Percentiles rank a stretch among this genome's conserved stretches.
phyloP scores from a whole-genome alignment of 1,140 invertebrate genomes.

The Lordiphosa stackelbergi region DNA sequence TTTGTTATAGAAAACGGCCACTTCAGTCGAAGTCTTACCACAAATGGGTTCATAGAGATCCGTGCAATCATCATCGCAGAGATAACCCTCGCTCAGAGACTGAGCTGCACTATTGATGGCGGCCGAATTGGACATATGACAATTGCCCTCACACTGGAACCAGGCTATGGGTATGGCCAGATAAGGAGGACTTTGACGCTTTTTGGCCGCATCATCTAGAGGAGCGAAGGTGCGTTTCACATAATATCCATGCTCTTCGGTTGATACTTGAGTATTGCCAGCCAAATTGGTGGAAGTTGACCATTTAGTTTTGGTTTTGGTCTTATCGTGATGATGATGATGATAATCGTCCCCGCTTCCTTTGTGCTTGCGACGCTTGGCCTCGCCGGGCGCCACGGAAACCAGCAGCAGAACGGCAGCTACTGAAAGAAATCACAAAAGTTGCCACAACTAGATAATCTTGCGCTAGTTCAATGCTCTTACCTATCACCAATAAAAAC shows the following conservation, averaged over 20 bases:
- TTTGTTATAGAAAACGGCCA: constrained; percentile 70
- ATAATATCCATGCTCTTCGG: constrained; percentile 72
- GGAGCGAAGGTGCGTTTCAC: constrained; percentile 68
- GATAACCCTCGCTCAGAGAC: constrained; percentile 56
- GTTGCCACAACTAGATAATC: background rate
- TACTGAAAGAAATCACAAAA: constrained; percentile 6
- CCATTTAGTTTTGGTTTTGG: constrained; percentile 74
- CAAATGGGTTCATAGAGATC: constrained; percentile 69
- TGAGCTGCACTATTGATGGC: constrained; percentile 52
- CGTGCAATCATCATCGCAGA: constrained; percentile 69
- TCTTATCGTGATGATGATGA: constrained; percentile 27
- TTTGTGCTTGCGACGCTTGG: constrained; percentile 59
- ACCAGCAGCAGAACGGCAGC: constrained; percentile 47
- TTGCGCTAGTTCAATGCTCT: constrained; percentile 8
- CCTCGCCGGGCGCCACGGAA: constrained; percentile 30
- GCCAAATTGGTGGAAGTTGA: constrained; percentile 58
- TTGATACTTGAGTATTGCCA: constrained; percentile 51
- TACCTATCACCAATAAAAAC: constrained; percentile 40
- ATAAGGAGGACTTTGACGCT: constrained; percentile 53
- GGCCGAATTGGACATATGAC: constrained; percentile 42
- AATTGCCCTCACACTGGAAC: constrained; percentile 48
- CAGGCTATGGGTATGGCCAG: constrained; percentile 72
- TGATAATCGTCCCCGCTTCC: constrained; percentile 37
- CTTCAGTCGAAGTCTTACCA: constrained; percentile 55
- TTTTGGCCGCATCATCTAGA: constrained; percentile 4